Evolutionary conservation across 2,113 vertebrate species (phyloP).

Genomic region (Podarcis muralis): DNA sequence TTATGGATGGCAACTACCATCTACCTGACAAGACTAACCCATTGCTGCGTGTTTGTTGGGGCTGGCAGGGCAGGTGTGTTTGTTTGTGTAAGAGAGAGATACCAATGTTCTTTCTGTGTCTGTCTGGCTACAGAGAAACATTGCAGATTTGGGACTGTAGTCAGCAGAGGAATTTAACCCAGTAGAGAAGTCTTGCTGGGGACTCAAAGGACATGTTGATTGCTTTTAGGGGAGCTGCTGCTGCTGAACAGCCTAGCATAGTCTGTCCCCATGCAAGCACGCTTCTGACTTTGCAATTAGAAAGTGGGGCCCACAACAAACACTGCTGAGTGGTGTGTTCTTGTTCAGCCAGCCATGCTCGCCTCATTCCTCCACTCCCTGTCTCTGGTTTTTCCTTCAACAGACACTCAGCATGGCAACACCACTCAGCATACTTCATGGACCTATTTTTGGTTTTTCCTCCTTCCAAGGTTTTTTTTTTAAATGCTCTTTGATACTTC

Average conservation of each 20-base stretch:
- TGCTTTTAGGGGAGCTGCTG: neutral
- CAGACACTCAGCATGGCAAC: no score
- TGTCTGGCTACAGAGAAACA: neutral
- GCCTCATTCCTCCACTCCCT: no score
- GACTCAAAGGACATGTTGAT: neutral
- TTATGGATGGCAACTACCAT: neutral
- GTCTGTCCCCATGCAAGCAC: neutral
- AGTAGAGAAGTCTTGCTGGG: neutral
- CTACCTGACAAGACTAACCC: neutral
- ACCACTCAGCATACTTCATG: neutral
- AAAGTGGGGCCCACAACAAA: neutral
- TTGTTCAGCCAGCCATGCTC: no score
- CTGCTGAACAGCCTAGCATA: no score
- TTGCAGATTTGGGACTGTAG: neutral
- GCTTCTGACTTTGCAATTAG: neutral
- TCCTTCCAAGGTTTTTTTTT: neutral
- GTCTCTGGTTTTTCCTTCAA: no score
- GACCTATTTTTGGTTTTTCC: neutral
- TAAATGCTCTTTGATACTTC: neutral
- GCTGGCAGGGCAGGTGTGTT: no score
- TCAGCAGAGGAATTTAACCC: neutral
- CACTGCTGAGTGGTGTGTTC: no score
- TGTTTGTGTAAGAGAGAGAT: neutral
- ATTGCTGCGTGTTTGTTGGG: neutral
- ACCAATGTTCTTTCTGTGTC: neutral